A percentile compares a stretch with the other conserved stretches of the same genome.
Conservation (phyloP, 1,140 invertebrate species). For the Probaryconus sp. region DNA sequence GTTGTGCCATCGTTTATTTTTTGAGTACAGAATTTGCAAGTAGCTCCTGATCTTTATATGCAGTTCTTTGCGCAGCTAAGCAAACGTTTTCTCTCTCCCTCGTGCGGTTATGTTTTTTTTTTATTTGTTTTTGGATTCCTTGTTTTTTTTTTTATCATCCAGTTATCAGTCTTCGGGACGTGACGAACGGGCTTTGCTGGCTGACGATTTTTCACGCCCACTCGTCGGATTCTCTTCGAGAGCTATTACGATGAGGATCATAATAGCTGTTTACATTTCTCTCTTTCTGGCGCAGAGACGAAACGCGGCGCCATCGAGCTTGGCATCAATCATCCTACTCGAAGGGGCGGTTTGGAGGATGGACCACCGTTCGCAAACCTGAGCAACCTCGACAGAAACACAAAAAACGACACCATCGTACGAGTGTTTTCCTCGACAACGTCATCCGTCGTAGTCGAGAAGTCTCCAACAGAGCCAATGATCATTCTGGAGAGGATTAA, state of each 20-base stretch:
- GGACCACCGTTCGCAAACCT: conserved; percentile 6
- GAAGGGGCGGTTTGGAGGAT: conserved; percentile 10
- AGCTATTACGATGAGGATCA: conserved; percentile 32
- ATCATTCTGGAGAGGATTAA: conserved; percentile 31
- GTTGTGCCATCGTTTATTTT: background rate
- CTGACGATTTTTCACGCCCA: conserved; percentile 33
- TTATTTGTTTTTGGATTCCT: background rate
- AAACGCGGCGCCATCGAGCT: conserved; percentile 56
- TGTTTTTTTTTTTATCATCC: conserved; percentile 1
- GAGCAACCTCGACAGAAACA: conserved; percentile 8
- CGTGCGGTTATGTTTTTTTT: background rate
- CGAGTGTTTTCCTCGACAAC: conserved; percentile 41
- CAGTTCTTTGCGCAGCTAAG: conserved; percentile 7
- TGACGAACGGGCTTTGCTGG: conserved; percentile 12
- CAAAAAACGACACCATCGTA: conserved; percentile 42
- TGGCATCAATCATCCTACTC: conserved; percentile 61
- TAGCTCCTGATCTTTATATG: background rate
- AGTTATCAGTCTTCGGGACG: conserved; percentile 25
- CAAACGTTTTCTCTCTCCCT: background rate
- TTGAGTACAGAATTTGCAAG: background rate
- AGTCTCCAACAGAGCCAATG: conserved; percentile 37
- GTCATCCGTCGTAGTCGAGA: conserved; percentile 34
- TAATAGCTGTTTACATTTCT: conserved; percentile 58
- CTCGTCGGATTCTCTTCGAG: conserved; percentile 23
- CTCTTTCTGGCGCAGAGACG: conserved; percentile 53